Base-by-base conservation (phyloP, 2,888 invertebrate species). In the Itoplectis maculator region DNA sequence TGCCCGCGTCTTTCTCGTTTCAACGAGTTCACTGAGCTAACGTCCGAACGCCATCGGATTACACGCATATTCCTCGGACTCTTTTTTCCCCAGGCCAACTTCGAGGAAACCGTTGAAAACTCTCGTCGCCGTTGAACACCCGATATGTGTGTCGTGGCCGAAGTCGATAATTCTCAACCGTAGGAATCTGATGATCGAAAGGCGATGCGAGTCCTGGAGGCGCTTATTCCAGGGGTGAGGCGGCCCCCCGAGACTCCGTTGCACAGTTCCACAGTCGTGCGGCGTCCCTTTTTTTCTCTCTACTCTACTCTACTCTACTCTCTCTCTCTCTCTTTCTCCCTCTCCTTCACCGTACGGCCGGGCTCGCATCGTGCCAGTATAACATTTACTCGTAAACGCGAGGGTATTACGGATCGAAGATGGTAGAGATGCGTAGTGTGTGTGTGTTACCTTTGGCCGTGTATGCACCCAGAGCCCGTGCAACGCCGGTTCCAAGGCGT, bases 111-210 rank as follows among this genome's bases (percentile, higher is more conserved):
- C 5, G 37, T 56, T 49, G 6, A 18, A 61, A 59, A 15, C 2
- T 0, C 68, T 29, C 23, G 49, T 77, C 47, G 13, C 68, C 65
- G 49, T 83, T 76, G 80, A 74, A 86, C 84, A 86, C 81, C 86
- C 81, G 84, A 84, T 88, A 89, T 85, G 84, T 84, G 82, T 69
- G 76, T n/a, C n/a, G n/a, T n/a, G n/a, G n/a, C 82, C 85, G 79
- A 80, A 85, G 86, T 86, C 86, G 88, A 89, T 90, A 90, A 90
- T 90, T 88, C 86, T 87, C 87, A 63, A 79, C 75, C n/a, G 86
- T 81, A 87, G 87, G 89, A 88, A 90, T 90, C 89, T 86, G 90
- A 90, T 90, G 90, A 90, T 90, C 90, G 89, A 89, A n/a, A 88
- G 87, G 82, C 87, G 89, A 88, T 88, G 89, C 88, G 86, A 20